These are phyloP conservation scores for Brachyhypopomus occidentalis DNA, from an alignment of 2,113 vertebrate species.

Conservation along the genomic window DNA sequence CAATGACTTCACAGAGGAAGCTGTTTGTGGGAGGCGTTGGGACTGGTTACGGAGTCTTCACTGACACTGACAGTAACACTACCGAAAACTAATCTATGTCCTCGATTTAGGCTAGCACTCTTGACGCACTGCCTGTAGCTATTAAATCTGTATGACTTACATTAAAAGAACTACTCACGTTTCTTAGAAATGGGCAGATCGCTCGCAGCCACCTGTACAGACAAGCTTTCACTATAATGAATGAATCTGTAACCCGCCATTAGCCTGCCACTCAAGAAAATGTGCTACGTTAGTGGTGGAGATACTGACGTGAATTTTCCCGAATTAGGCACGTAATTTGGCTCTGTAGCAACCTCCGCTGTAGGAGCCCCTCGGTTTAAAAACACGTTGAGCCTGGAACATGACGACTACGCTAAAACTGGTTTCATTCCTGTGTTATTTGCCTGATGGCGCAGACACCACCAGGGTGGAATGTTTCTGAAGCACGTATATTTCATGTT, in stretches of 20 bases:
- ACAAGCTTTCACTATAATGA: constrained; percentile 2
- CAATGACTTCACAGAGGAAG: constrained; percentile 70
- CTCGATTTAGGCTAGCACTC: constrained; percentile 14
- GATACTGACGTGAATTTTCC: constrained; percentile 48
- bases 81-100: not conserved
- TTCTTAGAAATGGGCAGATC: not conserved
- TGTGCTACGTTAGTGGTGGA: constrained; percentile 2
- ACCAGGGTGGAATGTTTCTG: too few relatives aligned
- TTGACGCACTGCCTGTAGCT: not conserved
- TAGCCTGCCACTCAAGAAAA: constrained; percentile 44
- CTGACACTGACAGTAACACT: not conserved
- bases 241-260: constrained; percentile 38
- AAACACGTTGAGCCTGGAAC: not conserved
- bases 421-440: not conserved
- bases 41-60: constrained; percentile 52
- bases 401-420: not conserved
- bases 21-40: constrained; percentile 69
- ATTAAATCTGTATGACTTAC: not conserved
- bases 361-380: not conserved
- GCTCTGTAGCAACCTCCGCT: constrained; percentile 2
- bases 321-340: constrained; percentile 23
- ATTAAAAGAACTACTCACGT: not conserved
- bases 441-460: too few relatives aligned
- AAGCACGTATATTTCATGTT: too few relatives aligned
- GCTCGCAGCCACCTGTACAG: constrained; percentile 51